Evolutionary conservation across 2,113 vertebrate species (phyloP), one percentile per base, ranked within the genome.

Genomic region (Lontra canadensis): DNA sequence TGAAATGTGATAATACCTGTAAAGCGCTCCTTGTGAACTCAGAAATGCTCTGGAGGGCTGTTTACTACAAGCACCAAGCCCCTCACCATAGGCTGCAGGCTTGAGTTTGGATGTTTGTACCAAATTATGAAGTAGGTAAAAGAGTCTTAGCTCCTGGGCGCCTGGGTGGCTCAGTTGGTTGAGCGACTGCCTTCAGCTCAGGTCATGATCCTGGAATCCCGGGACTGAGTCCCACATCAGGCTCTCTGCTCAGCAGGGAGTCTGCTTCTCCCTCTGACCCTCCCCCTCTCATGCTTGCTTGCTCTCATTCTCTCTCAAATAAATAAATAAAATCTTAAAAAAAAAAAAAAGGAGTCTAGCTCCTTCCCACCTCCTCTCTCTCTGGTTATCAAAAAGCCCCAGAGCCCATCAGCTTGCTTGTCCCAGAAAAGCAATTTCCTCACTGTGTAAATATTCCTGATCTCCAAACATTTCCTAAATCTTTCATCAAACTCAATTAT

Each of bases 401-500:
- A 55, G 44, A 63, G 39, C 44, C 57, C 67, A n/a, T 0, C 1
- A 82, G 20, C 20, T 69, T 61, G 23, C n/a, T 85, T 89, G 57
- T 82, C 55, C 55, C 36, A 74, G 88, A 91, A 79, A 79, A 93
- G 73, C 80, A 79, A 2, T 86, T 47, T 86, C 52, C 12, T 47
- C 79, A 73, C 6, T 65, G 29, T 73, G 44, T 61, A 82, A 52
- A 83, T 78, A 71, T 92, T 90, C 82, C 76, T 20, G 49, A 82
- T 80, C 49, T 44, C 82, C 57, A 82, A 49, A 73, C 14, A 86
- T 36, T 57, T 67, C 52, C 95, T 65, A 36, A 34, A 36, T 89
- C 49, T 71, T 86, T 82, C 59, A 94, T 82, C 91, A 96, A 44
- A 65, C 44, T 61, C 65, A 76, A 34, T 95, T 65, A 44, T 81